A percentile compares a stretch with the other conserved stretches of the same genome.
phyloP scores from a whole-genome alignment of 2,888 invertebrate species.

The Spilosoma lubricipeda region DNA sequence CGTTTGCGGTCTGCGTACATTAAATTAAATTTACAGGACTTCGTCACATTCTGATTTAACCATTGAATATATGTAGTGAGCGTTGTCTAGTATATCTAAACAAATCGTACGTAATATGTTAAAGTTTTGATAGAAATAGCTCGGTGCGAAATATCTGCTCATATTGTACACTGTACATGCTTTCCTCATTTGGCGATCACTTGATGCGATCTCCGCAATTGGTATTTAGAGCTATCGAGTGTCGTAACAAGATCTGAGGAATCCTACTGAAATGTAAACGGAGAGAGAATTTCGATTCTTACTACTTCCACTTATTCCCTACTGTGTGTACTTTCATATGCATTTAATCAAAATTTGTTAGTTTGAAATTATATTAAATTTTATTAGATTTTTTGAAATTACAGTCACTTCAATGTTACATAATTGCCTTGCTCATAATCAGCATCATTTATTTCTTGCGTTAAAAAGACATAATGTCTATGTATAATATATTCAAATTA shows the following conservation, averaged over 20 bases:
- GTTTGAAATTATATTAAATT: no score
- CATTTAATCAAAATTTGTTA: no score
- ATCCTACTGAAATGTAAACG: neutral
- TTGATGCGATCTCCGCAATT: neutral
- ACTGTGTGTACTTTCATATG: no score
- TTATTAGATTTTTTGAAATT: no score
- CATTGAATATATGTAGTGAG: no score
- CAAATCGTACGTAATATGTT: no score
- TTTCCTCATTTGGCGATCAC: neutral
- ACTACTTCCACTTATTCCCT: neutral
- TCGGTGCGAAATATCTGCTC: neutral
- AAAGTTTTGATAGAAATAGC: neutral
- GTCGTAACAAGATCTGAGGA: neutral
- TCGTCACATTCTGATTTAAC: neutral
- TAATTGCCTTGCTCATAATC: neutral
- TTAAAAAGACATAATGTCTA: neutral
- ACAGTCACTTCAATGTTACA: no score
- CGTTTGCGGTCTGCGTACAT: neutral
- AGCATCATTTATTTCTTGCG: neutral
- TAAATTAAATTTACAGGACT: neutral
- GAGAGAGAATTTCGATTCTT: neutral
- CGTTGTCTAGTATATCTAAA: neutral
- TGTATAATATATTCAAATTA: neutral
- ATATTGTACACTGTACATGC: neutral
- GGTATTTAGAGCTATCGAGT: neutral